phyloP scores from a whole-genome alignment of 2,888 invertebrate species.

The Heliconius hortense region DNA sequence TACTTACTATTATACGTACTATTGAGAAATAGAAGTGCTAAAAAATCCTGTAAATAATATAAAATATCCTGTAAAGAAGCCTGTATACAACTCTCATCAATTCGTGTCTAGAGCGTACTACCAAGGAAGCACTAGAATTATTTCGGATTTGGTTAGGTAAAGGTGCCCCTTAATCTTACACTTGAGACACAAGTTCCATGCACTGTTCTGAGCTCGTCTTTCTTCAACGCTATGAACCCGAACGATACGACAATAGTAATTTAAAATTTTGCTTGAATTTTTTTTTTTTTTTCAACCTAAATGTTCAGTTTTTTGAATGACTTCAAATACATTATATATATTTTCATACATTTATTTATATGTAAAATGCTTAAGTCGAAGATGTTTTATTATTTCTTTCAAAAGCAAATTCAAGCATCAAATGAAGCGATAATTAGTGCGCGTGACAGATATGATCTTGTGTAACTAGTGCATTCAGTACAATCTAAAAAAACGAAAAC shows the following conservation, averaged over 20 bases:
- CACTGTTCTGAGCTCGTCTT: not conserved
- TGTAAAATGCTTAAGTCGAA: not conserved
- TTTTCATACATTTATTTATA: not conserved
- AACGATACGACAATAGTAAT: not conserved
- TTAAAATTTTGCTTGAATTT: not conserved
- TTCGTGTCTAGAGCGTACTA: not conserved
- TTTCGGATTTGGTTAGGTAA: not conserved
- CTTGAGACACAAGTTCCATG: not conserved
- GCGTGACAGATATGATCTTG: not conserved
- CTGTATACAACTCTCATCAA: too few relatives aligned
- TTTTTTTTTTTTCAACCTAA: not conserved
- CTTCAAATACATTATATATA: not conserved
- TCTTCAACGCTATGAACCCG: not conserved
- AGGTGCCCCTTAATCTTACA: not conserved
- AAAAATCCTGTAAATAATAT: too few relatives aligned
- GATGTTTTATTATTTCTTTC: not conserved
- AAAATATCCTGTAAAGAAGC: too few relatives aligned
- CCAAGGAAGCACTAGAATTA: not conserved
- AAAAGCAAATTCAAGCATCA: not conserved
- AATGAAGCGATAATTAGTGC: not conserved
- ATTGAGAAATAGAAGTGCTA: too few relatives aligned
- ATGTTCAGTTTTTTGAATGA: too few relatives aligned
- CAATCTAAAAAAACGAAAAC: conserved; percentile 3
- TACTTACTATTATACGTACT: too few relatives aligned
- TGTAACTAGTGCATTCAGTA: conserved; percentile 3